A percentile compares a stretch with the other conserved stretches of the same genome.
These are phyloP conservation scores for Sarcophaga variegata DNA, from an alignment of 2,888 invertebrate species.

Conservation along the genomic window DNA sequence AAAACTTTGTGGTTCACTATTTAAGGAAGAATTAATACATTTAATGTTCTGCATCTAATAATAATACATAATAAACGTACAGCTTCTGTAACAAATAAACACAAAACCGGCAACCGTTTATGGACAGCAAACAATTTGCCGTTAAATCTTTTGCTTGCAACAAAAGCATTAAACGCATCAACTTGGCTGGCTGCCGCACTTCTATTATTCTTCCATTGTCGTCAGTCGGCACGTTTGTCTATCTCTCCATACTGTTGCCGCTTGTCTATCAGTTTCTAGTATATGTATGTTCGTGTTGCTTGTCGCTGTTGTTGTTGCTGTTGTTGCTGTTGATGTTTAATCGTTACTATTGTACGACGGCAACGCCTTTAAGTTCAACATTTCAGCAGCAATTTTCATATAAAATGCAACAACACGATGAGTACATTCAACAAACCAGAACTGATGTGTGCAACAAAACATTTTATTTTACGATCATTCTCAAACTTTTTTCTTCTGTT, in stretches of 20 bases:
- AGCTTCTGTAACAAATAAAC: slow-evolving; percentile 23
- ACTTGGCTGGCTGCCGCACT: slow-evolving; percentile 46
- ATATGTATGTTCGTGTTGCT: neutral
- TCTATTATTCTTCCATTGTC: slow-evolving; percentile 24
- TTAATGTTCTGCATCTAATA: slow-evolving; percentile 9
- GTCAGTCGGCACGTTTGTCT: slow-evolving; percentile 16
- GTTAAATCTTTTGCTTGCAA: slow-evolving; percentile 64
- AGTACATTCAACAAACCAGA: slow-evolving; percentile 67
- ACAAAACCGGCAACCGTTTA: slow-evolving; percentile 16
- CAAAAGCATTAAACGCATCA: slow-evolving; percentile 66
- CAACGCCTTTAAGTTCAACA: slow-evolving; percentile 61
- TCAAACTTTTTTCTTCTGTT: slow-evolving; percentile 52
- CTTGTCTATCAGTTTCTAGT: neutral
- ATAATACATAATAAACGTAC: neutral
- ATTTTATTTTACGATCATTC: slow-evolving; percentile 56
- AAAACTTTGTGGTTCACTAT: too few relatives aligned
- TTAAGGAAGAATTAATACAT: neutral
- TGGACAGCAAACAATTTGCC: slow-evolving; percentile 61
- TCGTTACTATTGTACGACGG: slow-evolving; percentile 50
- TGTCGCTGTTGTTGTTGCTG: slow-evolving; percentile 13
- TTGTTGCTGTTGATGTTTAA: slow-evolving; percentile 45
- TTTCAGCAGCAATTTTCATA: slow-evolving; percentile 59
- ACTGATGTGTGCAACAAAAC: slow-evolving; percentile 68
- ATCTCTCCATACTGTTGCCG: neutral
- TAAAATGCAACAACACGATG: slow-evolving; percentile 39